phyloP scores from a whole-genome alignment of 2,888 invertebrate species.

The Dynastes grantii region DNA sequence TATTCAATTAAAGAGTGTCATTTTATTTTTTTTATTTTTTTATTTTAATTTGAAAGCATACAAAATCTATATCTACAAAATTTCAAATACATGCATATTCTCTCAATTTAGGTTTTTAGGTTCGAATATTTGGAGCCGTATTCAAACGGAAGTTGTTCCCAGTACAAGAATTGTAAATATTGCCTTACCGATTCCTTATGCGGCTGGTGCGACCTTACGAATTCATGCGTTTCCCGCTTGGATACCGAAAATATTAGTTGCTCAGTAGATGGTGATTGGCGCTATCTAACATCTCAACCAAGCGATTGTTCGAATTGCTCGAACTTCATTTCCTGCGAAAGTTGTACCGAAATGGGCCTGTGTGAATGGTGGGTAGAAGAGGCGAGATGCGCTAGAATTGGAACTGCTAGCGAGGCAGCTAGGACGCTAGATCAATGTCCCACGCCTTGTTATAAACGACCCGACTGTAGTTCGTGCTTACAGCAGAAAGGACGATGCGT shows the following conservation, averaged over 20 bases:
- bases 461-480: conserved; percentile 86
- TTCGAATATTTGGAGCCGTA: conserved; percentile 93
- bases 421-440: conserved; percentile 82
- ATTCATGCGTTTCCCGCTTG: conserved; percentile 79
- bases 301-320: conserved; percentile 90
- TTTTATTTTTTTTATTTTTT: too few relatives aligned
- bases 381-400: conserved; percentile 87
- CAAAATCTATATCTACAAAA: too few relatives aligned
- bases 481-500: conserved; percentile 91
- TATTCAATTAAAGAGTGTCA: too few relatives aligned
- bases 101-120: conserved; percentile 76
- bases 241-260: conserved; percentile 80
- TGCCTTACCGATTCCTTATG: conserved; percentile 92
- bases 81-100: conserved; percentile 63
- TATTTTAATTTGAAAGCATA: too few relatives aligned
- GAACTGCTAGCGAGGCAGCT: conserved; percentile 80
- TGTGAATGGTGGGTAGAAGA: conserved; percentile 97
- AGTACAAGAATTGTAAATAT: conserved; percentile 88
- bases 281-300: conserved; percentile 87
- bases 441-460: conserved; percentile 84
- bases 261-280: conserved; percentile 75
- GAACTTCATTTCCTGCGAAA: conserved; percentile 90
- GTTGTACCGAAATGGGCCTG: conserved; percentile 80
- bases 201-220: conserved; percentile 91
- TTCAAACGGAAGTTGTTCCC: conserved; percentile 83